phyloP scores from a whole-genome alignment of 2,888 invertebrate species.

The Tetragonula carbonaria region DNA sequence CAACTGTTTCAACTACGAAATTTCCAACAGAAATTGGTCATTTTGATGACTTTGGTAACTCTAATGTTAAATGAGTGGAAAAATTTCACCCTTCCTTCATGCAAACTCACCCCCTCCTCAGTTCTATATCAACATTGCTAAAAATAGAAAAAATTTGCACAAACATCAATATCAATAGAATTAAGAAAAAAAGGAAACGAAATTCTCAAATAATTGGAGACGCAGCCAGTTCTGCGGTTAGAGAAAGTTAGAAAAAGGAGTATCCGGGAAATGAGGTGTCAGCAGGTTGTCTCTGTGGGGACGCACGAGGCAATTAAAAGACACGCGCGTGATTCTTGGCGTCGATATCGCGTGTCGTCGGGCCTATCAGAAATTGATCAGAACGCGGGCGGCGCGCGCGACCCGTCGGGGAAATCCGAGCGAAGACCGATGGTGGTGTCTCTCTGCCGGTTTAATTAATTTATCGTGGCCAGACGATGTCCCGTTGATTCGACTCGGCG shows the following conservation, averaged over 20 bases:
- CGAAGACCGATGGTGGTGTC: not conserved
- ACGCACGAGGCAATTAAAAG: slow-evolving; percentile 20
- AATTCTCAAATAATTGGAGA: not conserved
- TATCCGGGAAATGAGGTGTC: not conserved
- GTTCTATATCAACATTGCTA: too few species aligned
- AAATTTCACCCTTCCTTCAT: too few species aligned
- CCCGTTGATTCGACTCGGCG: slow-evolving; percentile 60
- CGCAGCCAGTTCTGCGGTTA: not conserved
- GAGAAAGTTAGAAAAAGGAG: not conserved
- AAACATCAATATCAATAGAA: too few species aligned
- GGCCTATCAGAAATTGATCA: slow-evolving; percentile 51
- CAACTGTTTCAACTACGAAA: too few species aligned
- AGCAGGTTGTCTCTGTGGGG: not conserved
- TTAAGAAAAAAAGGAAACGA: too few species aligned
- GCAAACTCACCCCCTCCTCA: too few species aligned
- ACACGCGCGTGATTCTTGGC: slow-evolving; percentile 2
- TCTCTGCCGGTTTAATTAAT: slow-evolving; percentile 62
- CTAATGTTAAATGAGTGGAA: too few species aligned
- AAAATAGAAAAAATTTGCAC: too few species aligned
- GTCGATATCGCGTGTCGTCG: not conserved
- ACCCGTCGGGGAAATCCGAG: slow-evolving; percentile 51
- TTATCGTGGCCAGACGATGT: slow-evolving; percentile 58
- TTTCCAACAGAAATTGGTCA: too few species aligned
- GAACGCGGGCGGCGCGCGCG: slow-evolving; percentile 43
- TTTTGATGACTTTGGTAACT: too few species aligned